phyloP scores from a whole-genome alignment of 2,797 vertebrate genomes.

The Ara ararauna region DNA sequence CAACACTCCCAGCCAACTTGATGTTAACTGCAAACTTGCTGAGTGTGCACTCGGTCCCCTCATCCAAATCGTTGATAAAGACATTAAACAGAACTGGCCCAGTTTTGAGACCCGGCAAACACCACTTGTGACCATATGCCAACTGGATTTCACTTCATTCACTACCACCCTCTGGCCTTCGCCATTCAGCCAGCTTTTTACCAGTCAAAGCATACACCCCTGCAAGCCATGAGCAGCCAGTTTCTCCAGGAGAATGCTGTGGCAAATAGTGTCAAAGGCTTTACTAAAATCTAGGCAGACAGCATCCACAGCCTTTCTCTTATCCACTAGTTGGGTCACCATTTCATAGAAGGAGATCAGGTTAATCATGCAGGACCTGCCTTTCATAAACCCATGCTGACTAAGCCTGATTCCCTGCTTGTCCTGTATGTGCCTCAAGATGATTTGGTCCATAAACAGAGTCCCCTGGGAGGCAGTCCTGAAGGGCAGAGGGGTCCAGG shows the following conservation, averaged over 20 bases:
- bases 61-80: background rate
- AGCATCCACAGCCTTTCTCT: background rate
- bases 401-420: background rate
- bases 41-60: background rate
- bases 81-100: background rate
- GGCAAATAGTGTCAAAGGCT: background rate
- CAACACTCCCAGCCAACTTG: background rate
- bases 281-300: background rate
- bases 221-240: background rate
- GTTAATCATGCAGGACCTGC: background rate
- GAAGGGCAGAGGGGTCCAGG: background rate
- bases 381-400: background rate
- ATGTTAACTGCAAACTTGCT: background rate
- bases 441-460: background rate
- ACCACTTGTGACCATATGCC: background rate
- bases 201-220: background rate
- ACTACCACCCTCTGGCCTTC: background rate
- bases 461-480: background rate
- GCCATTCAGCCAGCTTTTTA: background rate
- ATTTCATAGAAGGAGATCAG: background rate
- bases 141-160: background rate
- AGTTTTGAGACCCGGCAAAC: background rate
- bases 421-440: background rate
- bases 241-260: background rate
- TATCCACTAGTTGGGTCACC: background rate